These are phyloP conservation scores for Taxidea taxus DNA, from an alignment of 2,113 vertebrate genomes.

Conservation along the genomic window DNA sequence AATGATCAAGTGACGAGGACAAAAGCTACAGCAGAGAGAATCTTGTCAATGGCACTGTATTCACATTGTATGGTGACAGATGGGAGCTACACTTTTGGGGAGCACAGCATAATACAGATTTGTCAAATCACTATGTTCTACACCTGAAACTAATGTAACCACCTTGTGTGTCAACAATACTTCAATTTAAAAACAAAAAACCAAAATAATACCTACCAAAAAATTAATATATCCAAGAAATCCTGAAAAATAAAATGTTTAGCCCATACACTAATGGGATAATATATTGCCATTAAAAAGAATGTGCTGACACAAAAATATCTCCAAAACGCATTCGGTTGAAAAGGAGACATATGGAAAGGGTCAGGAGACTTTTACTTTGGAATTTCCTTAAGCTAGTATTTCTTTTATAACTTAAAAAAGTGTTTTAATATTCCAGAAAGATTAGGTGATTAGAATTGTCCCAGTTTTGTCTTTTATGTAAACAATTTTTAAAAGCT, in stretches of 20 bases:
- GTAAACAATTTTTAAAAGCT: not conserved
- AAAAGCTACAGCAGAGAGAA: not conserved
- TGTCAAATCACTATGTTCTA: not conserved
- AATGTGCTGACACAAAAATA: conserved; percentile 12
- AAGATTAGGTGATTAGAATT: not conserved
- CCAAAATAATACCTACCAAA: not conserved
- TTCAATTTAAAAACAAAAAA: not conserved
- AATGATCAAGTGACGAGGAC: not conserved
- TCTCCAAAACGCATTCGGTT: not conserved
- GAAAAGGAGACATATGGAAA: not conserved
- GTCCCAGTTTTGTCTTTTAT: not conserved
- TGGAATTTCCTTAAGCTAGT: not conserved
- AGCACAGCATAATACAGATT: not conserved
- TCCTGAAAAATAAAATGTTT: not conserved
- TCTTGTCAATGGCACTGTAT: not conserved
- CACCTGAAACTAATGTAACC: not conserved
- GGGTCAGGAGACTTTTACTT: not conserved
- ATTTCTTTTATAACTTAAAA: not conserved
- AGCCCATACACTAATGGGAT: not conserved
- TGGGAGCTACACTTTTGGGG: not conserved
- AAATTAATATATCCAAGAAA: not conserved
- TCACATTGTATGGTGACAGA: not conserved
- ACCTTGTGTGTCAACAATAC: not conserved
- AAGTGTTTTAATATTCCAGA: not conserved
- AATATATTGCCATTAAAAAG: not conserved